Evolutionary conservation across 2,113 vertebrate species (phyloP).

Genomic region (Lasiurus cinereus): DNA sequence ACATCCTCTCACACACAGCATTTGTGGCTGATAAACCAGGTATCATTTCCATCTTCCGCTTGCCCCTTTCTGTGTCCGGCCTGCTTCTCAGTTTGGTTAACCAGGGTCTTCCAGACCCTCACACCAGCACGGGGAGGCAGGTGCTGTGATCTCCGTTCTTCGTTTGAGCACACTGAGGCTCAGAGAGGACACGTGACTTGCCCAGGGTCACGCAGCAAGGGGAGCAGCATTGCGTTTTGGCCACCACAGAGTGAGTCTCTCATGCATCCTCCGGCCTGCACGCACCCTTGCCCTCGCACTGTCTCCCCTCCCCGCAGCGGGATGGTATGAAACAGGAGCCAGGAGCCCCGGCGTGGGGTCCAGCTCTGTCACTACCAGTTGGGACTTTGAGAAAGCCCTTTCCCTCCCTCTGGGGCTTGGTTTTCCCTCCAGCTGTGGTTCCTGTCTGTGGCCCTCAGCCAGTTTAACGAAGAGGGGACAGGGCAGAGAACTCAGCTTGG

Average conservation of each 20-base stretch:
- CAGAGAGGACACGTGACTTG: constrained; percentile 44
- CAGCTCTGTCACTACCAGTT: background rate
- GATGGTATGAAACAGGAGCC: background rate
- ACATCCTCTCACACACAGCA: background rate
- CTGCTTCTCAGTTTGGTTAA: background rate
- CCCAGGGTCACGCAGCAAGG: background rate
- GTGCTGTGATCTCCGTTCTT: background rate
- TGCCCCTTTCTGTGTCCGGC: background rate
- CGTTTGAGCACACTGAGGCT: background rate
- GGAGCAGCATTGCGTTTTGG: background rate
- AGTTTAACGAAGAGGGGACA: background rate
- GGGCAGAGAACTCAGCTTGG: background rate
- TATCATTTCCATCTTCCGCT: background rate
- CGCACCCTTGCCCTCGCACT: background rate
- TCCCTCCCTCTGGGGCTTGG: background rate
- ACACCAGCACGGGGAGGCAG: background rate
- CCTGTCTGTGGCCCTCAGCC: background rate
- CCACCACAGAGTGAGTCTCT: background rate
- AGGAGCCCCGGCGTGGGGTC: background rate
- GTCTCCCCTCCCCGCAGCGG: background rate
- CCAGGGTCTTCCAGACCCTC: background rate
- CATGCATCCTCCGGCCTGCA: background rate
- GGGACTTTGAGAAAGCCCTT: background rate
- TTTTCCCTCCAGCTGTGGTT: background rate
- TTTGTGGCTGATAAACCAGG: background rate